Percentiles rank a stretch among this genome's conserved stretches.
phyloP scores from a whole-genome alignment of 2,888 invertebrate species.

The Plemyria rubiginata region DNA sequence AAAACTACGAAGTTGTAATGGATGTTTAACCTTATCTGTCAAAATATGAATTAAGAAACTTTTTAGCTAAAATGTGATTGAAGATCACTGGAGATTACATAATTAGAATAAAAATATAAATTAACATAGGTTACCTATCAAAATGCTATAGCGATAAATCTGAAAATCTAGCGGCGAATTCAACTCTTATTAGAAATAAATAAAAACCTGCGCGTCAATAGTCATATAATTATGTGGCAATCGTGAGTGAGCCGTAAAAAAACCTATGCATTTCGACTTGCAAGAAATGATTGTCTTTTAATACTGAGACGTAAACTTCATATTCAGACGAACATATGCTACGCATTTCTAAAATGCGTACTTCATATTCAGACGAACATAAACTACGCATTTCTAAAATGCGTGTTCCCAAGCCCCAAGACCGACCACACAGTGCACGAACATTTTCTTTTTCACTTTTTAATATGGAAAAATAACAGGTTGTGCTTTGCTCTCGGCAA shows the following conservation, averaged over 20 bases:
- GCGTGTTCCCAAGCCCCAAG: conserved; percentile 25
- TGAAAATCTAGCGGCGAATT: too few relatives aligned
- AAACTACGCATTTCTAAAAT: conserved; percentile 22
- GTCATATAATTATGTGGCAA: background rate
- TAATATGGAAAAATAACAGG: conserved; percentile 39
- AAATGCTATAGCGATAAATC: too few relatives aligned
- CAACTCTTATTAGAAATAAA: background rate
- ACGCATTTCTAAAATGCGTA: conserved; percentile 23
- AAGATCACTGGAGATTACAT: too few relatives aligned
- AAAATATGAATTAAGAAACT: too few relatives aligned
- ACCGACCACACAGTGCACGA: conserved; percentile 24
- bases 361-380: too few relatives aligned
- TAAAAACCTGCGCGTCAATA: too few relatives aligned
- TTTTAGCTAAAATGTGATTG: too few relatives aligned
- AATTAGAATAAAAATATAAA: too few relatives aligned
- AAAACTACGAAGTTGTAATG: too few relatives aligned
- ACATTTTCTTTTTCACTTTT: conserved; percentile 33
- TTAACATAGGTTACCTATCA: too few relatives aligned
- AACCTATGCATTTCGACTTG: background rate
- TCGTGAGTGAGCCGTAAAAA: background rate
- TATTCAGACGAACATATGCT: conserved; percentile 17
- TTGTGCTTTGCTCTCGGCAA: conserved; percentile 38
- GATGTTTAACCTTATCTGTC: too few relatives aligned
- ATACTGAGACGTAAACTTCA: conserved; percentile 13
- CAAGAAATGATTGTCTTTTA: conserved; percentile 5